phyloP scores from a whole-genome alignment of 2,888 invertebrate genomes.

The Pyrrhosoma nymphula region DNA sequence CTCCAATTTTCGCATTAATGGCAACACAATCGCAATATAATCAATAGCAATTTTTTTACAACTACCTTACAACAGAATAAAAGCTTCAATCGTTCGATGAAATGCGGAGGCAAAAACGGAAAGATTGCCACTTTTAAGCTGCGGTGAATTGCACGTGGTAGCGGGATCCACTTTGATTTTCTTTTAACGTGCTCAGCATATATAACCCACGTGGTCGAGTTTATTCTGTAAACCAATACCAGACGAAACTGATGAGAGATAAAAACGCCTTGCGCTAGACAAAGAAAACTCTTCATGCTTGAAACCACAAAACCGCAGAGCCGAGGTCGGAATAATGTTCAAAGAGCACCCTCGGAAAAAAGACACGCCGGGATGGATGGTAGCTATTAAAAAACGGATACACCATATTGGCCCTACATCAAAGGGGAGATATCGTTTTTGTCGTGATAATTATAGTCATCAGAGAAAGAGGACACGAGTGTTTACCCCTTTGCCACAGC shows the following conservation, averaged over 20 bases:
- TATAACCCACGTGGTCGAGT: not conserved
- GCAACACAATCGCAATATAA: too few relatives aligned
- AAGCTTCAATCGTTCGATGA: too few relatives aligned
- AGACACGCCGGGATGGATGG: not conserved
- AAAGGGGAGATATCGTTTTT: slow-evolving; percentile 21
- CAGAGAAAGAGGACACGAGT: not conserved
- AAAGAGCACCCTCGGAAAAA: not conserved
- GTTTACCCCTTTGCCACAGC: not conserved
- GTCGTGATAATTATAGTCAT: slow-evolving; percentile 8
- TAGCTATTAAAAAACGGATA: not conserved
- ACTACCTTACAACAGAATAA: too few relatives aligned
- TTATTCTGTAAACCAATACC: not conserved
- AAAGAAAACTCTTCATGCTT: not conserved
- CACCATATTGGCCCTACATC: slow-evolving; percentile 18
- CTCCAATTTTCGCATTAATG: too few relatives aligned
- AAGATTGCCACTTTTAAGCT: not conserved
- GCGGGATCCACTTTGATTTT: not conserved
- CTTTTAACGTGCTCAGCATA: not conserved
- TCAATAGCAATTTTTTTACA: too few relatives aligned
- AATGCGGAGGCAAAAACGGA: not conserved
- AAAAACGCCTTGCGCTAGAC: slow-evolving; percentile 20
- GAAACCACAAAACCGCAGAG: not conserved
- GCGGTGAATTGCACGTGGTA: not conserved
- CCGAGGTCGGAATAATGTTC: not conserved
- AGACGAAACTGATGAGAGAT: slow-evolving; percentile 11